These are phyloP conservation scores for Pelvicachromis taeniatus DNA, from an alignment of 2,113 vertebrate genomes.

Conservation along the genomic window DNA sequence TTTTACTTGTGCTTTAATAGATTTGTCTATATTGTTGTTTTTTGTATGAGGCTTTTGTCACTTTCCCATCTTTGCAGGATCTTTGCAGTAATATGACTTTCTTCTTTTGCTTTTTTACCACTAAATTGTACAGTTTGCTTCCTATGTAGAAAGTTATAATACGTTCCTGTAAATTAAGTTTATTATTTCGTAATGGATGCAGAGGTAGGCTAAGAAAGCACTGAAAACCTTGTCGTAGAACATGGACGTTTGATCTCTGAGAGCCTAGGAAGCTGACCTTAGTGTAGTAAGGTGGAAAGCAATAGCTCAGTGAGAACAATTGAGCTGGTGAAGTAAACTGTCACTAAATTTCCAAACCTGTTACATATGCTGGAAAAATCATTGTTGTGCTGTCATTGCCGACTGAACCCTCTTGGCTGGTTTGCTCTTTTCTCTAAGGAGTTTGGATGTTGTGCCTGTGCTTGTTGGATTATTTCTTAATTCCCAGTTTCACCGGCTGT, in stretches of 20 bases:
- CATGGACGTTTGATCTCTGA: neutral
- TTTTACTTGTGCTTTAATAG: neutral
- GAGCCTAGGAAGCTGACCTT: neutral
- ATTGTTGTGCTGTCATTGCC: neutral
- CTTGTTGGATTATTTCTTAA: neutral
- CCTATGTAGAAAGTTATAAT: neutral
- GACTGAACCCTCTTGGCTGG: neutral
- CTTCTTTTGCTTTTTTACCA: neutral
- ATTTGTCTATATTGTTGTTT: neutral
- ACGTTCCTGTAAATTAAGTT: neutral
- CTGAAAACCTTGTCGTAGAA: neutral
- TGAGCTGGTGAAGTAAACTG: neutral
- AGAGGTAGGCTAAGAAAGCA: neutral
- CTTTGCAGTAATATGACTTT: neutral
- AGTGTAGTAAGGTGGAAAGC: neutral
- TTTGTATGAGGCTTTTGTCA: neutral
- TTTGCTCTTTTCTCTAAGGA: fast-evolving
- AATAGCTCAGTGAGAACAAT: neutral
- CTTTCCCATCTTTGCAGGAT: neutral
- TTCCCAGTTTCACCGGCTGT: neutral
- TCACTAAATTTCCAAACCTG: neutral
- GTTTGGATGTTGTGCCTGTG: neutral
- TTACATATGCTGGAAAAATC: neutral
- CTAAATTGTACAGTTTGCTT: neutral
- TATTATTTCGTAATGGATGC: neutral